phyloP scores from a whole-genome alignment of 2,888 invertebrate species.

The Pogonocherus hispidulus region DNA sequence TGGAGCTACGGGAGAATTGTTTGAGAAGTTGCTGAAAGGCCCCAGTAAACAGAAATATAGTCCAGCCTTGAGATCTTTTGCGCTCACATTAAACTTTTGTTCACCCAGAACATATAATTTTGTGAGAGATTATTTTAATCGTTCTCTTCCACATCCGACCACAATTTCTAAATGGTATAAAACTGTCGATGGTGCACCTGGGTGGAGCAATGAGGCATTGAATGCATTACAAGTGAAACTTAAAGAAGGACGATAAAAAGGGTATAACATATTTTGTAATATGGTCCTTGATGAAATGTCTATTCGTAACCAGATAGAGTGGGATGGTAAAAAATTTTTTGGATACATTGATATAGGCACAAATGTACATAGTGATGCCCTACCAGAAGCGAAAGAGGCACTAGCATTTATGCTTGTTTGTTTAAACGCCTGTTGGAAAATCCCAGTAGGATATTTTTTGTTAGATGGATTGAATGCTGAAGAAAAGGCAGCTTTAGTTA shows the following conservation, averaged over 20 bases:
- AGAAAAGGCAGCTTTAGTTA: slow-evolving; percentile 44
- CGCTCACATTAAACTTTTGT: no score
- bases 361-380: slow-evolving; percentile 42
- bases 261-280: background rate
- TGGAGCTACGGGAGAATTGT: background rate
- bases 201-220: no score
- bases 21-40: background rate
- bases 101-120: no score
- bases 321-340: slow-evolving; percentile 41
- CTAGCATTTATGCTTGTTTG: slow-evolving; percentile 35
- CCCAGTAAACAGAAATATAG: background rate
- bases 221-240: no score
- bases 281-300: background rate
- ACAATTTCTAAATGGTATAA: no score
- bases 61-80: background rate
- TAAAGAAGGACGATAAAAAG: background rate
- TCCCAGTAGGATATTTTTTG: no score
- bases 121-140: no score
- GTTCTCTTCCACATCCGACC: no score
- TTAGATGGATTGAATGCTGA: slow-evolving; percentile 38
- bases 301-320: slow-evolving; percentile 42
- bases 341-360: slow-evolving; percentile 47
- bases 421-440: background rate
- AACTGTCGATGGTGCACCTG: no score
- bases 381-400: slow-evolving; percentile 52